Conservation (phyloP, 1,140 invertebrate genomes). For the Drusus annulatus region DNA sequence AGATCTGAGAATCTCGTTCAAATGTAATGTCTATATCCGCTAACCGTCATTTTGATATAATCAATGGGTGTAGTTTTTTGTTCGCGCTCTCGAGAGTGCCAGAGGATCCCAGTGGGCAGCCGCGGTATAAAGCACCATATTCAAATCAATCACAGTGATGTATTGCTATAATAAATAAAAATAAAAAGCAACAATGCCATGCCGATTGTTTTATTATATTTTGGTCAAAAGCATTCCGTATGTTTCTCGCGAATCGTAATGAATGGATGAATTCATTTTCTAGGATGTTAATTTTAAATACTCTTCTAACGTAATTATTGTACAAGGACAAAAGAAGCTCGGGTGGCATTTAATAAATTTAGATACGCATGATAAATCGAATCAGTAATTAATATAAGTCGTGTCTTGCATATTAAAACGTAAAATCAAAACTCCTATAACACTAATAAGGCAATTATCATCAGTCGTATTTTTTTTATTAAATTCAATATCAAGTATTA, state of each 20-base stretch:
- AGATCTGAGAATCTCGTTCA: conserved; percentile 3
- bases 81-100: not conserved
- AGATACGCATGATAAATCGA: not conserved
- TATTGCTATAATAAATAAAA: not conserved
- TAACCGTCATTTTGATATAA: conserved; percentile 25
- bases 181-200: too few relatives aligned
- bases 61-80: not conserved
- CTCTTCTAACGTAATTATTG: not conserved
- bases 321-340: not conserved
- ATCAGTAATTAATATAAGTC: not conserved
- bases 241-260: not conserved
- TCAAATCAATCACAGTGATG: conserved; percentile 29
- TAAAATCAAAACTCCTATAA: too few relatives aligned
- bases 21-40: conserved; percentile 32
- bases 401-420: too few relatives aligned
- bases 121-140: not conserved
- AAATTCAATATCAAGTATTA: too few relatives aligned
- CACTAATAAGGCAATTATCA: too few relatives aligned
- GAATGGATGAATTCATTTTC: conserved; percentile 19
- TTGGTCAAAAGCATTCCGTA: conserved; percentile 28
- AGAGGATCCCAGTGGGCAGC: not conserved
- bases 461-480: too few relatives aligned
- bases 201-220: conserved; percentile 10
- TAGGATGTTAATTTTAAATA: conserved; percentile 4
- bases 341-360: not conserved